Evolutionary conservation across 2,797 vertebrate species (phyloP), one percentile per base, ranked within the genome.

Genomic region (Pangasius sanitwongsei): DNA sequence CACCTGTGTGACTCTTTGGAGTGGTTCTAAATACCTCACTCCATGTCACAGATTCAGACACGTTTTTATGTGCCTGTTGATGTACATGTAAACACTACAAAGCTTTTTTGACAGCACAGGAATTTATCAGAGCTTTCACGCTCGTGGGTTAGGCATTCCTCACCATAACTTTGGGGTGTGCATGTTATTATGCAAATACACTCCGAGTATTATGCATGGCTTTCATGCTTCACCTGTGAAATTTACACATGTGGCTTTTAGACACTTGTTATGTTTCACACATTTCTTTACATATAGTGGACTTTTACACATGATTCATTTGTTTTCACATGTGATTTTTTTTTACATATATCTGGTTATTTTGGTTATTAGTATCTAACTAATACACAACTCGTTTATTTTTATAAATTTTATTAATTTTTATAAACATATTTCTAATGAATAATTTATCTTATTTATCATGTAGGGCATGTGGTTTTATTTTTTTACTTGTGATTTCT

Each of bases 41-140:
- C 25, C 12, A 37, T 85, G 83, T 55, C 74, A 88, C 87, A 86
- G 83, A 86, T 89, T 85, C 34, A 13, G 31, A 89, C 88, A 89
- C 72, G 63, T 89, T 80, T 81, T 80, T 77, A 69, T 69, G 61
- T 69, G 25, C 50, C 61, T 48, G 75, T 83, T 16, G 23, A 83
- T 63, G 81, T 28, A 15, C 11, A 3, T 70, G 50, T 48, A 85
- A 85, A 44, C 61, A 69, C 48, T 44, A 44, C 63, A 86, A 78
- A 78, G 83, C 75, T 81, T 44, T 70, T 89, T 41, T 50, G 41
- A 63, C 80, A 59, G 53, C 18, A 3, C 86, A 82, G 81, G 87
- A 88, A 75, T 88, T 88, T 53, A 37, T 74, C 31, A 50, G 28
- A 18, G 37, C 72, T 67, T 20, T 34, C 8, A 37, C 20, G 11